Conservation (phyloP, 2,888 invertebrate genomes). For the Euzophera pinguis region DNA sequence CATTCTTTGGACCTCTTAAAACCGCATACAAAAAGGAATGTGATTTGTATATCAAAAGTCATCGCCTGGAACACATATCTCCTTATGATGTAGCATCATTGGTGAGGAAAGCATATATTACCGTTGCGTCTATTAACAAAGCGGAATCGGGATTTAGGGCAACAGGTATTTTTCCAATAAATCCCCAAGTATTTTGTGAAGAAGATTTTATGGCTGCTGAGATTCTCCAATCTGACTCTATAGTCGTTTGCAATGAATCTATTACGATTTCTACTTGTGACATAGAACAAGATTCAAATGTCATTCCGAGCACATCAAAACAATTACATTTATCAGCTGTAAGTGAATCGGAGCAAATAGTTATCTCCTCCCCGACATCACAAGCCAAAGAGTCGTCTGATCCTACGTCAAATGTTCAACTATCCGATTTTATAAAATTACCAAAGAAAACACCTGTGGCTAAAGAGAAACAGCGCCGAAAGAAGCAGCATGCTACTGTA, state of each 20-base stretch:
- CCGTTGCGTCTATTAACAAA: constrained; percentile 23
- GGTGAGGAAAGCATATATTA: constrained; percentile 18
- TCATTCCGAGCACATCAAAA: constrained; percentile 31
- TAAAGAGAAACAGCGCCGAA: constrained; percentile 20
- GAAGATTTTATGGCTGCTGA: constrained; percentile 20
- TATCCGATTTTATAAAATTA: constrained; percentile 23
- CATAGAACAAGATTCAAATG: constrained; percentile 6
- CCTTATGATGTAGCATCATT: constrained; percentile 21
- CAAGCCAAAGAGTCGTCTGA: background rate
- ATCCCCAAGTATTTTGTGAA: constrained; percentile 21
- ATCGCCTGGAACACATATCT: constrained; percentile 21
- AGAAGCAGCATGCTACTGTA: constrained; percentile 34
- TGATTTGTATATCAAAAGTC: constrained; percentile 27
- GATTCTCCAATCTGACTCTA: constrained; percentile 21
- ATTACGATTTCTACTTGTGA: constrained; percentile 10
- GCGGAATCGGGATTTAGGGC: constrained; percentile 22
- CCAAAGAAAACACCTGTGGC: constrained; percentile 25
- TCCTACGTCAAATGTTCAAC: background rate
- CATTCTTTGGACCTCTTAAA: constrained; percentile 24
- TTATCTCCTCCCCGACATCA: background rate
- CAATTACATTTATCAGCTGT: constrained; percentile 13
- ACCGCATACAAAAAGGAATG: constrained; percentile 28
- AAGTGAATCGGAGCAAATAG: background rate
- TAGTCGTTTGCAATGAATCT: background rate
- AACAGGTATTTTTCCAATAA: constrained; percentile 21